Conservation (phyloP, 2,888 invertebrate species). For the Thera britannica region DNA sequence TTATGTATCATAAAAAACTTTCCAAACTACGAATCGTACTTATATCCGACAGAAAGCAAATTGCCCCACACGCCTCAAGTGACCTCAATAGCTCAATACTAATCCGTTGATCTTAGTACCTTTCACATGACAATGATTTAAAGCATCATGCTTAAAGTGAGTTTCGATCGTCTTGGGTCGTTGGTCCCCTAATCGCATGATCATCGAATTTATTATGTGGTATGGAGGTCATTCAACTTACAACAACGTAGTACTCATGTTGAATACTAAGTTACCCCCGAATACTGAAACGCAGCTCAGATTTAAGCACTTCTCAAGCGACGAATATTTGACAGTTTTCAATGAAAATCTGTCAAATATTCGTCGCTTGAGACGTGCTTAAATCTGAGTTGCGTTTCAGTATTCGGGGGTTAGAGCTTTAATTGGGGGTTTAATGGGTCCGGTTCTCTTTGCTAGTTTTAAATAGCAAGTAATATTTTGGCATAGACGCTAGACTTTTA, state of each 20-base stretch:
- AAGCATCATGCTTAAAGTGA: slow-evolving; percentile 44
- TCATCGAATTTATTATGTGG: slow-evolving; percentile 47
- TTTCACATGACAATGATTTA: slow-evolving; percentile 37
- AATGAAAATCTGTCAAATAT: no score
- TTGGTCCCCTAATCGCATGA: slow-evolving; percentile 72
- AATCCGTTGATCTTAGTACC: slow-evolving; percentile 24
- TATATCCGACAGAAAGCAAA: slow-evolving; percentile 17
- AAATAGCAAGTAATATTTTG: background rate
- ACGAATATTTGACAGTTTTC: no score
- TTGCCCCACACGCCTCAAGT: slow-evolving; percentile 16
- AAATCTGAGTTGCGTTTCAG: no score
- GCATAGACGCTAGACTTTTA: background rate
- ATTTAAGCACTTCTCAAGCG: no score
- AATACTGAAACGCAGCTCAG: no score
- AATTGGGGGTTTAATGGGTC: slow-evolving; percentile 20
- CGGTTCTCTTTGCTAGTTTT: background rate
- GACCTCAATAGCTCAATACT: slow-evolving; percentile 24
- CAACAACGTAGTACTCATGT: slow-evolving; percentile 32
- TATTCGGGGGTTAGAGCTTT: slow-evolving; percentile 18
- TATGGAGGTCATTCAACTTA: slow-evolving; percentile 54
- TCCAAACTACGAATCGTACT: background rate
- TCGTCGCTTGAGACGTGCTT: no score
- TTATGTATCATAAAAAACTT: background rate
- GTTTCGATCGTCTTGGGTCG: slow-evolving; percentile 60
- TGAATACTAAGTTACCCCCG: slow-evolving; percentile 49